These are phyloP conservation scores for Triops longicaudatus DNA, from an alignment of 1,140 invertebrate species.

Conservation along the genomic window DNA sequence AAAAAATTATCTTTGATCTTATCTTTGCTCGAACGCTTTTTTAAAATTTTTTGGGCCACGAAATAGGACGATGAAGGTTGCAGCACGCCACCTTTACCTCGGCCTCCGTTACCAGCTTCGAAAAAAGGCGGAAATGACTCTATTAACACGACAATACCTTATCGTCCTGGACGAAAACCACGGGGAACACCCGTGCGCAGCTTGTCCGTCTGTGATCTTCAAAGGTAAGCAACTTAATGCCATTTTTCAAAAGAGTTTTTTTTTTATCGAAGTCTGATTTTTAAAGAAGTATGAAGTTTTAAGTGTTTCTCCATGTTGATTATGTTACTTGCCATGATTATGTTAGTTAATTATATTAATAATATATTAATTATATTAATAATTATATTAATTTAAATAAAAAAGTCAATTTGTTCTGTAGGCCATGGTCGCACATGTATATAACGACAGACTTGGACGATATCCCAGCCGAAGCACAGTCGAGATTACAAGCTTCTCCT, in stretches of 20 bases:
- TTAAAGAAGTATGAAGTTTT: not conserved
- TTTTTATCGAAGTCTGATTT: not conserved
- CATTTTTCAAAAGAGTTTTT: not conserved
- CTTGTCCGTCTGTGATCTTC: not conserved
- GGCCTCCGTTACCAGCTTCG: not conserved
- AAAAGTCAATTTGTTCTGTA: not conserved
- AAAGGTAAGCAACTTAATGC: not conserved
- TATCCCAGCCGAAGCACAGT: not conserved
- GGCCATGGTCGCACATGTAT: not conserved
- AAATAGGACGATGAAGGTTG: not conserved
- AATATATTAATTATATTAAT: too few relatives aligned
- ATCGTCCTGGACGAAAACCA: not conserved
- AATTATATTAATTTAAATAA: too few relatives aligned
- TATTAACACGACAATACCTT: not conserved
- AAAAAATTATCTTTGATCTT: not conserved
- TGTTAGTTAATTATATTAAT: too few relatives aligned
- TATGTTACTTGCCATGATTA: too few relatives aligned
- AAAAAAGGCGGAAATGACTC: not conserved
- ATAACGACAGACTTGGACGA: not conserved
- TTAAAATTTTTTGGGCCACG: not conserved
- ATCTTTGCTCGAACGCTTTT: not conserved
- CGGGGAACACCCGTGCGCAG: not conserved
- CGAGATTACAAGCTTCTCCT: not conserved
- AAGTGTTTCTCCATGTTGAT: too few relatives aligned
- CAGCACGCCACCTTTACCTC: not conserved